Conservation (phyloP, 2,113 vertebrate genomes). For the Telmatochromis sp. region DNA sequence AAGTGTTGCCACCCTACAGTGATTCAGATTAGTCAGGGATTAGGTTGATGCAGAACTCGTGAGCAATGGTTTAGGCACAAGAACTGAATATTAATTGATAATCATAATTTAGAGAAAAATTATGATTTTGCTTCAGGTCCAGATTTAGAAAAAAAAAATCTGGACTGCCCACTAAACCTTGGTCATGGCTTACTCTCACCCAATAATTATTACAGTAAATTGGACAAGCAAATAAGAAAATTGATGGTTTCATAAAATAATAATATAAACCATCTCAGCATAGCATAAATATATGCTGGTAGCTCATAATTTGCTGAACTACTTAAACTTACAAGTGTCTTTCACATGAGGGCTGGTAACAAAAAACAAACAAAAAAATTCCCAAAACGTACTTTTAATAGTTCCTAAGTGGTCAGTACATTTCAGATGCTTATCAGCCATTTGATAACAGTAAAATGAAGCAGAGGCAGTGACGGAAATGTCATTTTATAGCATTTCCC, state of each 20-base stretch:
- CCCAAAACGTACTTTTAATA: neutral
- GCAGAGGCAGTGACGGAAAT: neutral
- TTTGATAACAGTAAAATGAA: neutral
- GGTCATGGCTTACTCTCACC: neutral
- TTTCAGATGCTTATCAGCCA: neutral
- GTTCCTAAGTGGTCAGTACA: neutral
- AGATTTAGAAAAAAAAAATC: neutral
- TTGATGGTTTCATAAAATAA: neutral
- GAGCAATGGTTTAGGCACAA: neutral
- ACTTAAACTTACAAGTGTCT: neutral
- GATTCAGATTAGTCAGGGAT: neutral
- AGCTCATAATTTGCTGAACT: neutral
- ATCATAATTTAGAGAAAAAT: neutral
- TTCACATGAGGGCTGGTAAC: neutral
- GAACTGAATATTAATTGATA: neutral
- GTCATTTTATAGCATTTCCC: neutral
- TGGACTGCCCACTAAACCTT: neutral
- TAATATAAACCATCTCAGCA: neutral
- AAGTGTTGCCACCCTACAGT: neutral
- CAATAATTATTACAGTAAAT: rapidly evolving
- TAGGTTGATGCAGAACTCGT: neutral
- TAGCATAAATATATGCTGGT: neutral
- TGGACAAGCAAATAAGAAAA: neutral
- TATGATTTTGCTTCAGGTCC: neutral
- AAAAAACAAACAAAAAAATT: neutral